Conservation (phyloP, 2,888 invertebrate genomes). For the Pachycephus smyrnensis region DNA sequence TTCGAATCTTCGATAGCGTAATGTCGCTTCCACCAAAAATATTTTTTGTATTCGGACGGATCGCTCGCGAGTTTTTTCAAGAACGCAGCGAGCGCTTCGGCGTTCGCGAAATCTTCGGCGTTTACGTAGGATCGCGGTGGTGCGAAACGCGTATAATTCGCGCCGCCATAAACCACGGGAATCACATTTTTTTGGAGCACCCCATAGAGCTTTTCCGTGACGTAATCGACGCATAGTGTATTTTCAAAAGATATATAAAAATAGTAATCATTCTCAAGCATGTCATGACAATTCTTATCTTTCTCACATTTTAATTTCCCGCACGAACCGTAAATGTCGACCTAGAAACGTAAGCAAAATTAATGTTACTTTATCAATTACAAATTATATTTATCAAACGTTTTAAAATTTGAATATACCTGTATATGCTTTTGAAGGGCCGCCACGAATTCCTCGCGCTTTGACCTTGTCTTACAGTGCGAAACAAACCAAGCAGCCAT, state of each 20-base stretch:
- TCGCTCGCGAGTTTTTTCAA: slow-evolving; percentile 68
- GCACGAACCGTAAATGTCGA: slow-evolving; percentile 54
- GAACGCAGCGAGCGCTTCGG: slow-evolving; percentile 68
- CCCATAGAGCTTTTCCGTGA: slow-evolving; percentile 73
- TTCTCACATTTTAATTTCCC: no score
- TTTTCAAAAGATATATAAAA: slow-evolving; percentile 79
- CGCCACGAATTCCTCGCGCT: slow-evolving; percentile 58
- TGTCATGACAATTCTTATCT: slow-evolving; percentile 59
- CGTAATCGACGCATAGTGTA: slow-evolving; percentile 74
- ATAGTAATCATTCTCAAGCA: slow-evolving; percentile 70
- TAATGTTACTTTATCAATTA: neutral
- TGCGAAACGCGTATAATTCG: slow-evolving; percentile 71
- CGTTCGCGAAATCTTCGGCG: slow-evolving; percentile 70
- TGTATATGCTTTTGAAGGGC: slow-evolving; percentile 68
- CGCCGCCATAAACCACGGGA: slow-evolving; percentile 77
- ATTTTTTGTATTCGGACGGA: slow-evolving; percentile 70
- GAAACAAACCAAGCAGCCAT: slow-evolving; percentile 66
- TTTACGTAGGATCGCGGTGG: slow-evolving; percentile 71
- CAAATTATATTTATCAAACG: neutral
- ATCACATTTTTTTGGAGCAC: slow-evolving; percentile 71
- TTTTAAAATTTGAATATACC: slow-evolving; percentile 58
- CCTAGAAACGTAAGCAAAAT: slow-evolving; percentile 64
- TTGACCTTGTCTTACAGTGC: slow-evolving; percentile 60
- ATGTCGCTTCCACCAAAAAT: slow-evolving; percentile 71
- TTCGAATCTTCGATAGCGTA: slow-evolving; percentile 33